Evolutionary conservation across 2,888 invertebrate genomes (phyloP), one percentile per base, ranked within the genome.

Genomic region (Asteroscopus sphinx): DNA sequence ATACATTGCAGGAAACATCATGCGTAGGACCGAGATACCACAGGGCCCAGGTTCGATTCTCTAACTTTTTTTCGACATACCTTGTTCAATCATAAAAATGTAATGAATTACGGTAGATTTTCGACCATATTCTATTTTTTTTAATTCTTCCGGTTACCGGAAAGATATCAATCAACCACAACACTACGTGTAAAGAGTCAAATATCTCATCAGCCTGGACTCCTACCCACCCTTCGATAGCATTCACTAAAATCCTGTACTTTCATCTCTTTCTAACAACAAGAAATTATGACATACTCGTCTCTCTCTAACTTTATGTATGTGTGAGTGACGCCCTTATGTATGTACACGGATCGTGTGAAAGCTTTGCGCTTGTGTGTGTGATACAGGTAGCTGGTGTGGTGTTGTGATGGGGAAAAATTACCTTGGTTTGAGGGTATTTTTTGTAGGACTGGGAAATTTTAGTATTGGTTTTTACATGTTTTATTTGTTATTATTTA

Each of bases 291-390:
- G 0, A 2, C 25, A 21, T 39, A 25, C 9, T 8, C 36, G 1
- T 73, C 75, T 67, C 68, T 35, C 11, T 73, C 61, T 42, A 5
- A 7, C 0, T 32, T 26, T 46, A 3, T 16, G 21, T 42, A 48
- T 70, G 73, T 79, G 81, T 74, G 81, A 51, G 82, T 74, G 77
- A 70, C 73, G 79, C 84, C 85, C 82, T 82, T 78, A 49, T 28
- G 54, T 73, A 42, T 73, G 68, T 68, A 68, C 26, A 80, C 54
- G 68, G 53, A 61, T 78, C 75, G 80, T 80, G 84, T 85, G 83
- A 80, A 84, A 85, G 83, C 80, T 46, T 7, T 40, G 35, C n/a
- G 40, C n/a, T 2, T 76, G 87, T 87, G 85, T 85, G 87, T 3
- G 84, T 81, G 66, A 74, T 75, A 86, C 88, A 88, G 80, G 80